Conservation (phyloP, 2,888 invertebrate genomes). For the Oligia latruncula region DNA sequence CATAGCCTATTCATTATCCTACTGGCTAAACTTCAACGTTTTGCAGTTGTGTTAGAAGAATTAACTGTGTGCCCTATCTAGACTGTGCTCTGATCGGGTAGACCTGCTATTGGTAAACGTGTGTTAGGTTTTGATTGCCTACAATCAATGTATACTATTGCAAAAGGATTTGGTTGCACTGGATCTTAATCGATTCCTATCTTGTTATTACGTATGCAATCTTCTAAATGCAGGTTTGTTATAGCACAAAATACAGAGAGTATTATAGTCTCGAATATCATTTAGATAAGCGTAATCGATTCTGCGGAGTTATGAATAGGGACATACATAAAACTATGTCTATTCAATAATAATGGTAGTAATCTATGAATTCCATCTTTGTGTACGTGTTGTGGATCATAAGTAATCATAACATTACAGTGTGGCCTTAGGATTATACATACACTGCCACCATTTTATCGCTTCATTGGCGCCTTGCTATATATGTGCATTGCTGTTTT, state of each 20-base stretch:
- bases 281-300: conserved; percentile 48
- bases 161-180: conserved; percentile 42
- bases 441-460: conserved; percentile 43
- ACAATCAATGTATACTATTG: conserved; percentile 17
- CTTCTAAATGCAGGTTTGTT: conserved; percentile 52
- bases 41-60: conserved; percentile 17
- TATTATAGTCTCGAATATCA: conserved; percentile 31
- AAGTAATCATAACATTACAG: conserved; percentile 11
- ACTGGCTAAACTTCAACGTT: conserved; percentile 9
- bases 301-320: conserved; percentile 41
- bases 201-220: conserved; percentile 45
- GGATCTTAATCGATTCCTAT: conserved; percentile 38
- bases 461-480: conserved; percentile 34
- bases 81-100: conserved; percentile 1
- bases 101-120: background rate
- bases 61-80: conserved; percentile 15
- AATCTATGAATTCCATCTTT: conserved; percentile 48
- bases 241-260: too few species aligned
- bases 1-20: conserved; percentile 26
- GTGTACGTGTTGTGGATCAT: conserved; percentile 17
- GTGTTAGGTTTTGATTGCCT: conserved; percentile 19
- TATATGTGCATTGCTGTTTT: conserved; percentile 5
- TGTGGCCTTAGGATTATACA: conserved; percentile 23
- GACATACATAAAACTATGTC: conserved; percentile 30
- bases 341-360: conserved; percentile 32